These are phyloP conservation scores for Aleiodes testaceus DNA, from an alignment of 2,888 invertebrate species.

Conservation along the genomic window DNA sequence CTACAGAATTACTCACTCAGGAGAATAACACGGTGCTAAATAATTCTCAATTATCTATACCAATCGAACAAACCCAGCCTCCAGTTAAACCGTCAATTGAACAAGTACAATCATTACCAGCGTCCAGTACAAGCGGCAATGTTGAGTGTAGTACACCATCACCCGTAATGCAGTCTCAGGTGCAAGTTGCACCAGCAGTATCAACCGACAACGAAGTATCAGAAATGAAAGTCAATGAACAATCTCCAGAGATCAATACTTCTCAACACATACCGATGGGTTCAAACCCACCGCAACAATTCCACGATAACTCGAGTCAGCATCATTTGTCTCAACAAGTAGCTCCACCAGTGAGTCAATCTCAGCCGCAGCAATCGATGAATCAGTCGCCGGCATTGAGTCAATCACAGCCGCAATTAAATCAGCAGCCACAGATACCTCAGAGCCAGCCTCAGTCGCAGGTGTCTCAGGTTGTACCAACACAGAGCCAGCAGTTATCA, in stretches of 20 bases:
- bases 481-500: constrained; percentile 30
- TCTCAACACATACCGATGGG: constrained; percentile 51
- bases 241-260: constrained; percentile 59
- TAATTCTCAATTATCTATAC: constrained; percentile 58
- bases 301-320: constrained; percentile 47
- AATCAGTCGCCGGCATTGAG: constrained; percentile 50
- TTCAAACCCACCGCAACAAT: constrained; percentile 49
- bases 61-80: constrained; percentile 58
- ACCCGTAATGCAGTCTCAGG: constrained; percentile 55
- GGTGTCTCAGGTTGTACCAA: constrained; percentile 47
- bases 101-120: constrained; percentile 68
- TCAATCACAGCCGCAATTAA: constrained; percentile 44
- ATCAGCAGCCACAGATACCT: constrained; percentile 48
- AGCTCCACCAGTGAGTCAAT: constrained; percentile 45
- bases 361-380: constrained; percentile 50
- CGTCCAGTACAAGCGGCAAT: constrained; percentile 68
- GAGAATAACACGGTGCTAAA: constrained; percentile 60
- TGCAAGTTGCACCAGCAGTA: constrained; percentile 55
- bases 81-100: constrained; percentile 57
- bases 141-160: constrained; percentile 60
- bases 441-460: constrained; percentile 50
- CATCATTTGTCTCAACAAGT: constrained; percentile 42
- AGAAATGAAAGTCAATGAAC: constrained; percentile 59
- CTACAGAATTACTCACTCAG: constrained; percentile 49
- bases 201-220: constrained; percentile 59